Evolutionary conservation across 2,888 invertebrate genomes (phyloP).

Genomic region (Lasioglossum leucozonium): DNA sequence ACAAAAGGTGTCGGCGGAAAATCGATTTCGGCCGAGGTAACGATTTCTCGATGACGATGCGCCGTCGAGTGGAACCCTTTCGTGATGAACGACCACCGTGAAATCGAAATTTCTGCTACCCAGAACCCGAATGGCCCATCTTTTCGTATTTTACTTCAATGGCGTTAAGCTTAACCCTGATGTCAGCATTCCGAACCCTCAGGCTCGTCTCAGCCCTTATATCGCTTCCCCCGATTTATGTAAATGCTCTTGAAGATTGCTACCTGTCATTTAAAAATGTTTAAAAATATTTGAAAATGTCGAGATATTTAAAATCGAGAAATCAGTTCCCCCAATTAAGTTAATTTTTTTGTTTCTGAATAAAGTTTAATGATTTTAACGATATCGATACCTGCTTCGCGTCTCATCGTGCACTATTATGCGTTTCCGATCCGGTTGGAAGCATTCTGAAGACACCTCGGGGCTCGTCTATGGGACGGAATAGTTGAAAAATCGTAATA

Average conservation of each 20-base stretch:
- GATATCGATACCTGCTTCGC: too few species aligned
- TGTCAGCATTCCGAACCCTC: neutral
- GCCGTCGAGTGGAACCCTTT: neutral
- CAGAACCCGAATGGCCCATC: neutral
- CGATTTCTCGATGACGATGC: slow-evolving; percentile 54
- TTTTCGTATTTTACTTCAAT: neutral
- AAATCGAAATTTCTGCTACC: slow-evolving; percentile 39
- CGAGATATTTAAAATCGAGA: too few species aligned
- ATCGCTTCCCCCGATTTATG: neutral
- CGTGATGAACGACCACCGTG: slow-evolving; percentile 28
- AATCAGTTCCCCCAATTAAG: too few species aligned
- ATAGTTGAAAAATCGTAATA: slow-evolving; percentile 24
- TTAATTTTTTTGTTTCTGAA: too few species aligned
- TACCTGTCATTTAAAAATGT: neutral
- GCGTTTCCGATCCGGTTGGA: neutral
- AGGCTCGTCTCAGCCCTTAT: neutral
- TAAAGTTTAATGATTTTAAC: too few species aligned
- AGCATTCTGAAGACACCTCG: neutral
- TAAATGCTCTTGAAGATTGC: neutral
- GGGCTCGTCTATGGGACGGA: neutral
- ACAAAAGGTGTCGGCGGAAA: slow-evolving; percentile 36
- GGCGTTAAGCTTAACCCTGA: neutral
- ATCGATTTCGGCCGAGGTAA: slow-evolving; percentile 48
- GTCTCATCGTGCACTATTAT: too few species aligned
- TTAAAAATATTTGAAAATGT: too few species aligned